phyloP scores from a whole-genome alignment of 1,140 invertebrate genomes.

The Diorhabda carinulata region DNA sequence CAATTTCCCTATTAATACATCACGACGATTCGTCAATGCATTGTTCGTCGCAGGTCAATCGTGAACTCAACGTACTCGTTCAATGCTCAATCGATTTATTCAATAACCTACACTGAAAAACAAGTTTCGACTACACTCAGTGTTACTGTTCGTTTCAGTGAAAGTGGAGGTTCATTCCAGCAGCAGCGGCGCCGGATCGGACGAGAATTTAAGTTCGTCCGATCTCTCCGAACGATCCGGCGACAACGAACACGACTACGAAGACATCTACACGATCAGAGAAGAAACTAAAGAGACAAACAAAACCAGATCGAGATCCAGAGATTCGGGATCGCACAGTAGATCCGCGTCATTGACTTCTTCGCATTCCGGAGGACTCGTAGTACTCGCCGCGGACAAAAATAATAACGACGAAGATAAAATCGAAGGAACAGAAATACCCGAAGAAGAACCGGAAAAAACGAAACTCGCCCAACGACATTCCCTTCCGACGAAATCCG shows the following conservation, averaged over 20 bases:
- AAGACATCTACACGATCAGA: slow-evolving; percentile 67
- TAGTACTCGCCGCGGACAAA: slow-evolving; percentile 40
- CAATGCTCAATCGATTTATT: too few relatives aligned
- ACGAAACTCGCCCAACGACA: slow-evolving; percentile 39
- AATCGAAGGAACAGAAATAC: slow-evolving; percentile 18
- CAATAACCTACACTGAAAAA: too few relatives aligned
- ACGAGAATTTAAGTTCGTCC: slow-evolving; percentile 57
- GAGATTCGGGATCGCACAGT: slow-evolving; percentile 66
- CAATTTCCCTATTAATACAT: neutral
- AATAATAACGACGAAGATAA: neutral
- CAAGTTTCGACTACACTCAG: too few relatives aligned
- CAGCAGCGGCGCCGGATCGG: slow-evolving; percentile 56
- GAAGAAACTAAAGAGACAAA: slow-evolving; percentile 50
- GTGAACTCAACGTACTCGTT: too few relatives aligned
- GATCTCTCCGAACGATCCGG: slow-evolving; percentile 51
- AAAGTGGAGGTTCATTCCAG: slow-evolving; percentile 64
- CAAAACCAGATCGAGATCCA: slow-evolving; percentile 49
- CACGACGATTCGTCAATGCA: too few relatives aligned
- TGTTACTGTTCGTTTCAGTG: slow-evolving; percentile 46
- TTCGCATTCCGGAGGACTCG: slow-evolving; percentile 46
- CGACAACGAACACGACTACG: slow-evolving; percentile 65
- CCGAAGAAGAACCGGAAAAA: slow-evolving; percentile 45
- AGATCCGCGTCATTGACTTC: slow-evolving; percentile 58
- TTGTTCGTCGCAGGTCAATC: too few relatives aligned
- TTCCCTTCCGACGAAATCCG: slow-evolving; percentile 40